These are phyloP conservation scores for Turritopsis dohrnii DNA, from an alignment of 30 jellyfish, hydroid and myxozoan genomes.

Conservation along the genomic window DNA sequence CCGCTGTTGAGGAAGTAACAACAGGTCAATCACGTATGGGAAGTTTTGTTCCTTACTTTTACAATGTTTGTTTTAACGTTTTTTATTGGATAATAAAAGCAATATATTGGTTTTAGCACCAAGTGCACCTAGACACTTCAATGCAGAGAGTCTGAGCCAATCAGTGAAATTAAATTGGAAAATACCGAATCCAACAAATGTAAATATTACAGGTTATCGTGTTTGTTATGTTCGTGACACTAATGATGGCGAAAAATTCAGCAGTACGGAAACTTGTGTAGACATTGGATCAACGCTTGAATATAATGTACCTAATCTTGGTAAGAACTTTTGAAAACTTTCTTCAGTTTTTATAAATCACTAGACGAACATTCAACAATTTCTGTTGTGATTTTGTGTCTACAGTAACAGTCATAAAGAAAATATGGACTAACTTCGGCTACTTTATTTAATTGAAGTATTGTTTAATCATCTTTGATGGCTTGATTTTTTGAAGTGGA, in stretches of 20 bases:
- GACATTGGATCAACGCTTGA: background rate
- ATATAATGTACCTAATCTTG: background rate
- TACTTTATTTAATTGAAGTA: too few species aligned
- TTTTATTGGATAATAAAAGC: background rate
- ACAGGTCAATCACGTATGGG: background rate
- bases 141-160: background rate
- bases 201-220: background rate
- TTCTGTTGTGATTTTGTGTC: background rate
- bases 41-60: background rate
- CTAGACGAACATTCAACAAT: background rate
- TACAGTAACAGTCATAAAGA: too few species aligned
- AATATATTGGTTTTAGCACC: background rate
- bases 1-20: background rate
- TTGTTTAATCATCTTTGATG: too few species aligned
- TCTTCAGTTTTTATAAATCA: too few species aligned
- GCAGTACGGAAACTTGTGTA: background rate
- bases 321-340: background rate
- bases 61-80: background rate
- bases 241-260: background rate
- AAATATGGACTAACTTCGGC: too few species aligned
- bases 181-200: background rate
- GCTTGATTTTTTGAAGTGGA: too few species aligned
- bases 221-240: conserved; percentile 12
- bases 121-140: background rate
- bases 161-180: background rate